Conservation (phyloP, 2,113 vertebrate species). For the Bagarius yarrelli region DNA sequence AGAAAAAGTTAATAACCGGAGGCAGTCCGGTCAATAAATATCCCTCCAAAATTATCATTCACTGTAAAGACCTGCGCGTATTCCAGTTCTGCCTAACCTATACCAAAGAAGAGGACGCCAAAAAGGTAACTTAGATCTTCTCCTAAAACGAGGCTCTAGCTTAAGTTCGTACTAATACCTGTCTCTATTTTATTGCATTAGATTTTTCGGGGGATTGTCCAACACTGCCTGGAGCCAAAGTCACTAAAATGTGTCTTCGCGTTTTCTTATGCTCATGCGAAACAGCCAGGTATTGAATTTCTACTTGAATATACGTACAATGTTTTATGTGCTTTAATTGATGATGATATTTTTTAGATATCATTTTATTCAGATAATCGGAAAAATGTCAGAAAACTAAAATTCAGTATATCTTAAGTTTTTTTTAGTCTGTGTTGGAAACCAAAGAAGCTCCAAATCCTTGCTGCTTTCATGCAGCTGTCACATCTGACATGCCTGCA, state of each 20-base stretch:
- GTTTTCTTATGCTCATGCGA: conserved; percentile 77
- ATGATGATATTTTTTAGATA: too few species aligned
- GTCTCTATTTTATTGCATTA: conserved; percentile 56
- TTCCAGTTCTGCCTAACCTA: conserved; percentile 83
- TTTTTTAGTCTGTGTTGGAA: neutral
- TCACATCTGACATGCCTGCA: neutral
- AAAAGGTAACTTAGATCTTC: conserved; percentile 68
- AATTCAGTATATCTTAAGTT: neutral
- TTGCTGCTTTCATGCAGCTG: neutral
- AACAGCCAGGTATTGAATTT: conserved; percentile 65
- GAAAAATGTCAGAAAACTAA: neutral
- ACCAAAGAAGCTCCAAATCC: neutral
- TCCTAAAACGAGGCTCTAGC: neutral
- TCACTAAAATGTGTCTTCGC: conserved; percentile 84
- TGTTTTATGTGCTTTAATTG: neutral
- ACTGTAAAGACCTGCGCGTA: conserved; percentile 85
- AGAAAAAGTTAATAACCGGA: conserved; percentile 76
- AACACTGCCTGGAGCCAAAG: conserved; percentile 81
- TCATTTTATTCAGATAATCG: neutral
- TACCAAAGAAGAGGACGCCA: conserved; percentile 85
- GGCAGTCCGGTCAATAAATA: conserved; percentile 76
- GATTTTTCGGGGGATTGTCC: conserved; percentile 86
- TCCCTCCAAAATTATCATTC: conserved; percentile 81
- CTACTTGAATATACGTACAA: neutral
- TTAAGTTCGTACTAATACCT: neutral